Conservation (phyloP, 2,888 invertebrate genomes). For the Aleiodes alternator region DNA sequence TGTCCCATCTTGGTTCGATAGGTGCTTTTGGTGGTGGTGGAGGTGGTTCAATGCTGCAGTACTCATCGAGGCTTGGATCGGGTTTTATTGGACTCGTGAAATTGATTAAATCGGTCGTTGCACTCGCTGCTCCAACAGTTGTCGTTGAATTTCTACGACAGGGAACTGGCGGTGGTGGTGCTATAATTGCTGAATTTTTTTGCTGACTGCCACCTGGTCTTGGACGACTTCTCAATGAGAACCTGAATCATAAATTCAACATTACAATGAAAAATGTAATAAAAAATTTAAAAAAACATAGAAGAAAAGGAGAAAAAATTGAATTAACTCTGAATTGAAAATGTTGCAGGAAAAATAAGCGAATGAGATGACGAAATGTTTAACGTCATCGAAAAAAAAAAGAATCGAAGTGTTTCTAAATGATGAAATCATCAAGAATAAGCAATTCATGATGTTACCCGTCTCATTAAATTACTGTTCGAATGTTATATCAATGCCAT, state of each 20-base stretch:
- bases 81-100: conserved; percentile 73
- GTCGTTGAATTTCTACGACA: conserved; percentile 72
- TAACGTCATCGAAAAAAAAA: neutral
- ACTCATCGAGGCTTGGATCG: conserved; percentile 66
- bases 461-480: neutral
- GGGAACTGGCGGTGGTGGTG: conserved; percentile 75
- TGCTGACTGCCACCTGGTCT: conserved; percentile 78
- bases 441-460: neutral
- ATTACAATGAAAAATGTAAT: too few relatives aligned
- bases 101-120: conserved; percentile 70
- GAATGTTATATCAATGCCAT: neutral
- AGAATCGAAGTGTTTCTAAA: neutral
- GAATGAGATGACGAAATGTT: conserved; percentile 13
- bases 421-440: neutral
- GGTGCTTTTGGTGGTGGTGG: conserved; percentile 67
- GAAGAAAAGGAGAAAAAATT: too few relatives aligned
- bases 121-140: conserved; percentile 61
- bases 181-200: conserved; percentile 74
- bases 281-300: too few relatives aligned
- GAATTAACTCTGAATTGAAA: too few relatives aligned
- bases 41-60: conserved; percentile 66
- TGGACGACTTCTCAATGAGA: conserved; percentile 78
- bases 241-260: conserved; percentile 59
- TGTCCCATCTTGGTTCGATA: conserved; percentile 72
- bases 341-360: neutral